Base-by-base conservation (phyloP, 2,888 invertebrate species). In the Junonia oenone region DNA sequence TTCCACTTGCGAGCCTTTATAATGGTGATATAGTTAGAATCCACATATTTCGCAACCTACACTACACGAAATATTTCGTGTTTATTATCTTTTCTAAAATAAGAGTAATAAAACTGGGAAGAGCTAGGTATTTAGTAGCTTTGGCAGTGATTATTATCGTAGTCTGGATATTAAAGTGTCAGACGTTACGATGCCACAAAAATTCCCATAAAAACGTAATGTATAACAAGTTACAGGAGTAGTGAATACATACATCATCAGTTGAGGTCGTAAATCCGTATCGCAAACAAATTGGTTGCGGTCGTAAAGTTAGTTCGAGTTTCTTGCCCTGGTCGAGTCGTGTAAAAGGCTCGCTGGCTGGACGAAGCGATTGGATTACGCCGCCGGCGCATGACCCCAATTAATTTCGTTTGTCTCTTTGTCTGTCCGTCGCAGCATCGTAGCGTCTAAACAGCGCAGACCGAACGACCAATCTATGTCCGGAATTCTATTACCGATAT, bases 321-420 rank as follows among this genome's bases (percentile, higher is more conserved):
- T 64, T 59, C 64, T 61, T 61, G 63, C 50, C 51, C 46, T 52
- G 59, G 59, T 58, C 59, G 64, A 58, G 70, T 72, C 68, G 68
- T 77, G 78, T 76, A 76, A 77, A 80, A 82, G 81, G 78, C 74
- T 65, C 68, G 69, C 63, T 67, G 69, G 65, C 64, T 59, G 68
- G 65, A 65, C 61, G 66, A 63, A 66, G 65, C 67, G 75, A 88
- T 88, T 87, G 77, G 78, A 84, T 87, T 88, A 87, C 72, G 75
- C 75, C 77, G 69, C 63, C 67, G 76, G 79, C 78, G 80, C 76
- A 85, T 83, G 81, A 75, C 77, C 80, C 69, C 78, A 82, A 88
- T 87, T 88, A 89, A 87, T 84, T 83, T 88, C 81, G 84, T 88
- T 85, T 85, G 84, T 83, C 75, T 83, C 84, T 86, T 82, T 81